A percentile compares a stretch with the other conserved stretches of the same genome.
phyloP scores from a whole-genome alignment of 2,797 vertebrate genomes.

The Acanthornis magna region DNA sequence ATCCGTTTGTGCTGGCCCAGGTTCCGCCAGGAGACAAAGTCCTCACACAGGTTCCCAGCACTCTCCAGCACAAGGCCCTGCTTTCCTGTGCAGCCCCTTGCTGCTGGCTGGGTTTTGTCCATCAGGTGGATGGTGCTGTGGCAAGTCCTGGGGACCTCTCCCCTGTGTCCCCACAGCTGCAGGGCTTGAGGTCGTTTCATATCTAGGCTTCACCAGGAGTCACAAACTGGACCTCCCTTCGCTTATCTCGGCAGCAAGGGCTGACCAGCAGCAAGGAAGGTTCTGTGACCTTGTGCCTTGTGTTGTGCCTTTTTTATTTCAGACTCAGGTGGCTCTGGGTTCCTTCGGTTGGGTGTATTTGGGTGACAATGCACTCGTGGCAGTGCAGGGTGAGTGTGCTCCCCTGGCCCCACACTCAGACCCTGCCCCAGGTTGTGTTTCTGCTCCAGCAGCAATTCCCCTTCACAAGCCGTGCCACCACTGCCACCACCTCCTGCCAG shows the following conservation, averaged over 20 bases:
- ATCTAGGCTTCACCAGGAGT: not conserved
- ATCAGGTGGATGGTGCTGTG: not conserved
- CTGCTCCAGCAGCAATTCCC: not conserved
- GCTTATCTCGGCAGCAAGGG: not conserved
- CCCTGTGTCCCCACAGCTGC: not conserved
- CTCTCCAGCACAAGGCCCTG: not conserved
- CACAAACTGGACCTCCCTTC: not conserved
- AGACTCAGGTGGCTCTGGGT: not conserved
- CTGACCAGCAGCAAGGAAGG: not conserved
- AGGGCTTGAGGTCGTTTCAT: not conserved
- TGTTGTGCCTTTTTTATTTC: not conserved
- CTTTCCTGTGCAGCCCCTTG: not conserved
- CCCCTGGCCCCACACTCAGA: not conserved
- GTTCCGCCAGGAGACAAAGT: not conserved
- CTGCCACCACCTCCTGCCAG: not conserved
- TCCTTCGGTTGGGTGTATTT: fast-evolving
- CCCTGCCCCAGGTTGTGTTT: not conserved
- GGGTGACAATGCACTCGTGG: not conserved
- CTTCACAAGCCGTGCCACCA: not conserved
- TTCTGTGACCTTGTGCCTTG: not conserved
- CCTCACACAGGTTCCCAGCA: fast-evolving
- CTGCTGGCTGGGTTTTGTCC: not conserved
- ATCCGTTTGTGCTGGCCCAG: not conserved
- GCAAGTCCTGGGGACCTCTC: not conserved
- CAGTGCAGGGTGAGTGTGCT: not conserved